Evolutionary conservation across 1,140 invertebrate genomes (phyloP).

Genomic region (Megalonaias nervosa): DNA sequence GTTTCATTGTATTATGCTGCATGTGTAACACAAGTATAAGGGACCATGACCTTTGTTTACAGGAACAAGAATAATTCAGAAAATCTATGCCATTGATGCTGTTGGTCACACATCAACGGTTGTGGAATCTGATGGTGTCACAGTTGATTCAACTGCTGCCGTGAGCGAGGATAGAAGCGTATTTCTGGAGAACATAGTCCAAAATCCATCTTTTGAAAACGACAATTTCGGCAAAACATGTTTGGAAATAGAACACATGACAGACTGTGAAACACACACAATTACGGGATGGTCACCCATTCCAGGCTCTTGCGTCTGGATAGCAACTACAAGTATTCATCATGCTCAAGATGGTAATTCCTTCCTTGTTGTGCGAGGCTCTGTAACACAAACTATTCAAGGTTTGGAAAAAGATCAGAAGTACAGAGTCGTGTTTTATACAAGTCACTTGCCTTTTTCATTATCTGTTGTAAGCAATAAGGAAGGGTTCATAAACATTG

Average conservation of each 20-base stretch:
- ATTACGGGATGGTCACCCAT: constrained; percentile 2
- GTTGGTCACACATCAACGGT: constrained; percentile 42
- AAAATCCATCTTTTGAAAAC: constrained; percentile 52
- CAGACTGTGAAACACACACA: constrained; percentile 7
- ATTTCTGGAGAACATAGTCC: constrained; percentile 37
- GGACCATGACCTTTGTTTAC: not conserved
- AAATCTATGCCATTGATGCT: constrained; percentile 39
- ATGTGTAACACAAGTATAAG: not conserved
- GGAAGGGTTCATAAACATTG: constrained; percentile 36
- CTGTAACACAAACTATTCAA: constrained; percentile 25
- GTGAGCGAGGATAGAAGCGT: constrained; percentile 15
- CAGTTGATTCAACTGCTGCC: constrained; percentile 47
- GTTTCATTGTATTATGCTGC: not conserved
- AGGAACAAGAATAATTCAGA: not conserved
- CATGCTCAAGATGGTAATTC: constrained; percentile 25
- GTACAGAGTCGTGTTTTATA: constrained; percentile 35
- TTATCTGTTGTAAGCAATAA: constrained; percentile 23
- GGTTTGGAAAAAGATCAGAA: constrained; percentile 3
- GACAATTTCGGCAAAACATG: not conserved
- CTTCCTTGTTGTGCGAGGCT: constrained; percentile 26
- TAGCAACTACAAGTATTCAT: constrained; percentile 19
- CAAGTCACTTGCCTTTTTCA: constrained; percentile 29
- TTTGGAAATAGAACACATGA: constrained; percentile 14
- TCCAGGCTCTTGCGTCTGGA: constrained; percentile 15
- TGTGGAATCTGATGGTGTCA: constrained; percentile 50